phyloP scores from a whole-genome alignment of 2,113 vertebrate genomes.

The Pachypanchax playfairii region DNA sequence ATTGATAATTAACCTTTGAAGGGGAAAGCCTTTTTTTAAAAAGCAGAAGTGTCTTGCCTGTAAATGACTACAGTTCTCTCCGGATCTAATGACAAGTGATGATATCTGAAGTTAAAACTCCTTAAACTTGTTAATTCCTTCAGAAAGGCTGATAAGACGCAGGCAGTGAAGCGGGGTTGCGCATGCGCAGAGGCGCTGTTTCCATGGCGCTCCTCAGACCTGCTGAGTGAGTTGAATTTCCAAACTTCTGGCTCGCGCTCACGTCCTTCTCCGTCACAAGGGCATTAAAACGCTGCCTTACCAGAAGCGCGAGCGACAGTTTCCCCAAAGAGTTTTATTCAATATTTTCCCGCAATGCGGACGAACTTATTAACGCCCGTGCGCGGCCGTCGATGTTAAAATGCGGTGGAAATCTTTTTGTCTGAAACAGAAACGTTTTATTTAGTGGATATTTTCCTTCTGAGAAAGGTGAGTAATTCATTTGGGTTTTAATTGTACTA shows the following conservation, averaged over 20 bases:
- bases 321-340: neutral
- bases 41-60: conserved; percentile 5
- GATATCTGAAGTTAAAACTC: neutral
- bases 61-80: conserved; percentile 6
- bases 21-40: too few species aligned
- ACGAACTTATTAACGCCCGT: conserved; percentile 16
- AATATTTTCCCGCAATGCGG: neutral
- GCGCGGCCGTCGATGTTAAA: conserved; percentile 4
- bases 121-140: neutral
- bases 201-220: conserved; percentile 61
- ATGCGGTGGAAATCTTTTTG: conserved; percentile 22
- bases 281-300: neutral
- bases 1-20: too few species aligned
- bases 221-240: conserved; percentile 60
- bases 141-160: neutral
- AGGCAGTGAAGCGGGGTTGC: neutral
- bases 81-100: neutral
- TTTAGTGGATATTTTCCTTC: neutral
- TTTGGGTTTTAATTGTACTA: neutral
- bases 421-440: conserved; percentile 15
- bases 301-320: fast-evolving
- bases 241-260: conserved; percentile 51
- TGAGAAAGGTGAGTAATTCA: conserved; percentile 46
- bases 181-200: conserved; percentile 61
- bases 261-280: conserved; percentile 1